Evolutionary conservation across 2,797 vertebrate genomes (phyloP), one percentile per base, ranked within the genome.

Genomic region (Cirrhinus mrigala): DNA sequence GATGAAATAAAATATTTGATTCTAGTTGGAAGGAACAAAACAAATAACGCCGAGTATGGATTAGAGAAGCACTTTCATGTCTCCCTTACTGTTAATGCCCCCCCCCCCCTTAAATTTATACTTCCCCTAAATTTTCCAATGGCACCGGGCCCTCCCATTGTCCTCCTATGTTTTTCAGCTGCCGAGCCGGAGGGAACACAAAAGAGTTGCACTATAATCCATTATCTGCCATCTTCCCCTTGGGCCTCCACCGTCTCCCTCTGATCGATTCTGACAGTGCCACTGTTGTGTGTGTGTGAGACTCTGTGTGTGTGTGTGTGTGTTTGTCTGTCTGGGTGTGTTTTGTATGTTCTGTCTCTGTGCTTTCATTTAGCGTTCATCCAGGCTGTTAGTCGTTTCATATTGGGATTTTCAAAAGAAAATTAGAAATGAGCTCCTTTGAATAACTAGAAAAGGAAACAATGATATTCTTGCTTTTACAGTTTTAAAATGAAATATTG

Each of bases 201-300:
- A 86, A 88, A 81, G 73, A 83, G 81, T 85, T 37, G 76, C 69
- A 60, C 84, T 85, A 48, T 78, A 87, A 89, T 87, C 84, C 83
- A 87, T 87, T 87, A 87, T 88, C 85, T 84, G 79, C 78, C 83
- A 81, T 88, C 82, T 87, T 88, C 84, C 81, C 87, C 58, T 76
- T 81, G 79, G 85, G 69, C 54, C 75, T 85, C 81, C 58, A 73
- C 66, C 58, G 40, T 70, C 78, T 82, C 46, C 52, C 50, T 80
- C 83, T 85, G 87, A 89, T 90, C 82, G n/a, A 87, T 89, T 75
- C 71, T 88, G 85, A 89, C 89, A 87, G 85, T 71, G 2, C 69
- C 76, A 54, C 56, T 73, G 56, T 54, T 15, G 7, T 84, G 75
- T 79, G 75, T 24, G 29, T 54, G 80, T 77, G 54, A 68, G 54